Base-by-base conservation (phyloP, 2,797 vertebrate genomes). In the Meriones psammophilus region DNA sequence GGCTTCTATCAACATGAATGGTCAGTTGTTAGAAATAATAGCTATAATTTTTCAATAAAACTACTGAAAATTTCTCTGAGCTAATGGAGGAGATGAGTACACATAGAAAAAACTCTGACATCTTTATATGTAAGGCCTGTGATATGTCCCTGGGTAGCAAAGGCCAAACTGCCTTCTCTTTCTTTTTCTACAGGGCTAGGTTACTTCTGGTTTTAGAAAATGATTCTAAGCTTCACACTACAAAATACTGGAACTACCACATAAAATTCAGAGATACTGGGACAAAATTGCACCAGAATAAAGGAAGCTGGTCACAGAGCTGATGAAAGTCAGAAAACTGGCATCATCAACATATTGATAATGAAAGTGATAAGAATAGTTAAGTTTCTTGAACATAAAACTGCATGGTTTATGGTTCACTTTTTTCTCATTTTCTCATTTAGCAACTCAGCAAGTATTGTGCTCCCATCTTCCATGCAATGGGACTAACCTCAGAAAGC, bases 301-400 rank as follows among this genome's bases (percentile, higher is more conserved):
- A 88, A 84, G n/a, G 20, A 94, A 89, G 56, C n/a, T n/a, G 10
- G 9, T 6, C 33, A 56, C 3, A 71, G 69, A 81, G 6, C 28
- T 71, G 71, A 80, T 14, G 7, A 92, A 92, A 83, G 77, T 92
- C 24, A 93, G 64, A 85, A 94, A 88, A 92, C 15, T 46, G 17
- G 22, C 71, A 50, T 62, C 7, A 79, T 56, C 28, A 66, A n/a
- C 30, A 54, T 3, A n/a, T 14, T 50, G 10, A 68, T 14, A 68
- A 71, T n/a, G 50, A 50, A 50, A 50, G 50, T 10, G 84, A 85
- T 33, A 54, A 81, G 18, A 42, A 12, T 58, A 86, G 58, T 79
- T 46, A 20, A 20, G 91, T 87, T 89, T 73, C 88, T 88, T 85
- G 1, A 95, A 71, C 42, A 97, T 66, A 26, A 78, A 92, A 58